Evolutionary conservation across 1,140 invertebrate genomes (phyloP).

Genomic region (Lepidostoma basale): DNA sequence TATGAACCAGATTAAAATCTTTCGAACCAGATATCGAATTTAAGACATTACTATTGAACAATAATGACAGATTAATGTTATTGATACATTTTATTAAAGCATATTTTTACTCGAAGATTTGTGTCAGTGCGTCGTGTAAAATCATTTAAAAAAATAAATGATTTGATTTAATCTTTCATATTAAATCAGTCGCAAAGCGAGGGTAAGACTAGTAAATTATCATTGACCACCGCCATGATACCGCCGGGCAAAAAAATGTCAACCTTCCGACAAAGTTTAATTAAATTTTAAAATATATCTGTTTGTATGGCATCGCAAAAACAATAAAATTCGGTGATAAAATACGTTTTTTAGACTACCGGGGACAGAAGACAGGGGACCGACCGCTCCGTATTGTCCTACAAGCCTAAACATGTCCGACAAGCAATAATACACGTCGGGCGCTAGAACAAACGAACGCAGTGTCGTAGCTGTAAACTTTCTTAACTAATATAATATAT

Average conservation of each 20-base stretch:
- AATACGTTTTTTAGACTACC: constrained; percentile 3
- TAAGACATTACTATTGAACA: too few relatives aligned
- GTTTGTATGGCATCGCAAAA: constrained; percentile 9
- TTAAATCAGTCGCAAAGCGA: neutral
- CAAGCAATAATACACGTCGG: constrained; percentile 1
- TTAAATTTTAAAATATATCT: constrained; percentile 18
- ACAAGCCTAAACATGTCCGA: constrained; percentile 1
- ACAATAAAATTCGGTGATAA: constrained; percentile 4
- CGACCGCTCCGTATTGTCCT: neutral
- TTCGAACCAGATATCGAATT: too few relatives aligned
- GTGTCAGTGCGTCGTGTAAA: too few relatives aligned
- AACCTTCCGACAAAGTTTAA: neutral
- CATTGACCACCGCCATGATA: neutral
- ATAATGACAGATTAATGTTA: too few relatives aligned
- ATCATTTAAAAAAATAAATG: too few relatives aligned
- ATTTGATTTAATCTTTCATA: too few relatives aligned
- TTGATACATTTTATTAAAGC: too few relatives aligned
- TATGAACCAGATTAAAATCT: too few relatives aligned
- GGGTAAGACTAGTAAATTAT: neutral
- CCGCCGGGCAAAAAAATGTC: neutral
- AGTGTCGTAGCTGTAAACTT: too few relatives aligned
- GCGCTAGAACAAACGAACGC: constrained; percentile 16
- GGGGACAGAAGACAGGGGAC: neutral
- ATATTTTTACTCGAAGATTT: too few relatives aligned
- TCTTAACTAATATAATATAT: too few relatives aligned